These are phyloP conservation scores for Leucophenga varia DNA, from an alignment of 1,140 invertebrate genomes.

Conservation along the genomic window DNA sequence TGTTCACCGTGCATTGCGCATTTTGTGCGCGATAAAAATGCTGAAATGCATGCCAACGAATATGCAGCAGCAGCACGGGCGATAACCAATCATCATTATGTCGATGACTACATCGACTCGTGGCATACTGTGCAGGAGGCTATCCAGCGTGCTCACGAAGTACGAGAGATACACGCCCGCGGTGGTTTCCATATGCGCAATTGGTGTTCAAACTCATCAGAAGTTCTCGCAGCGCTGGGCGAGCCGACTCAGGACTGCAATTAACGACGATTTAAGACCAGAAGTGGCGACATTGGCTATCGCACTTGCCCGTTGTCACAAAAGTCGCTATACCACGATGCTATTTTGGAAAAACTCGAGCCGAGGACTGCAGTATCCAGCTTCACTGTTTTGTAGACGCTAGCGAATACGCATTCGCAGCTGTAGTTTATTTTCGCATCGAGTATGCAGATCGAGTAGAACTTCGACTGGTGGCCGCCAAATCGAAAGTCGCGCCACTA, in stretches of 20 bases:
- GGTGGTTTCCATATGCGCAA: background rate
- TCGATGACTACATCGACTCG: slow-evolving; percentile 8
- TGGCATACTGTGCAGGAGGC: slow-evolving; percentile 3
- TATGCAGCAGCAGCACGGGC: background rate
- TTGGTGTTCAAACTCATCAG: slow-evolving; percentile 2
- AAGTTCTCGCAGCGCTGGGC: background rate
- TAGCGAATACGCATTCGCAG: slow-evolving; percentile 10
- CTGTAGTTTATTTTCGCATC: slow-evolving; percentile 3
- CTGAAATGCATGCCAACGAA: background rate
- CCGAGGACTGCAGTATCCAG: slow-evolving; percentile 5
- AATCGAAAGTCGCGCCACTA: slow-evolving; percentile 39
- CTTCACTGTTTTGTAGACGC: slow-evolving; percentile 16
- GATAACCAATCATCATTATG: background rate
- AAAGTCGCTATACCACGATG: background rate
- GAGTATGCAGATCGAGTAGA: background rate
- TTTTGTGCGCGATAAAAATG: background rate
- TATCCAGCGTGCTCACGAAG: background rate
- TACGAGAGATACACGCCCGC: background rate
- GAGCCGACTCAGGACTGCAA: background rate
- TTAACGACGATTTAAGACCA: background rate
- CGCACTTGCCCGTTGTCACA: background rate
- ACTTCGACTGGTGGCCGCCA: slow-evolving; percentile 22
- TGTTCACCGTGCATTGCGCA: background rate
- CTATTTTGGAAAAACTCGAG: background rate
- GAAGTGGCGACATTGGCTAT: slow-evolving; percentile 7